Evolutionary conservation across 2,888 invertebrate genomes (phyloP).

Genomic region (Acanthosepion pharaonis): DNA sequence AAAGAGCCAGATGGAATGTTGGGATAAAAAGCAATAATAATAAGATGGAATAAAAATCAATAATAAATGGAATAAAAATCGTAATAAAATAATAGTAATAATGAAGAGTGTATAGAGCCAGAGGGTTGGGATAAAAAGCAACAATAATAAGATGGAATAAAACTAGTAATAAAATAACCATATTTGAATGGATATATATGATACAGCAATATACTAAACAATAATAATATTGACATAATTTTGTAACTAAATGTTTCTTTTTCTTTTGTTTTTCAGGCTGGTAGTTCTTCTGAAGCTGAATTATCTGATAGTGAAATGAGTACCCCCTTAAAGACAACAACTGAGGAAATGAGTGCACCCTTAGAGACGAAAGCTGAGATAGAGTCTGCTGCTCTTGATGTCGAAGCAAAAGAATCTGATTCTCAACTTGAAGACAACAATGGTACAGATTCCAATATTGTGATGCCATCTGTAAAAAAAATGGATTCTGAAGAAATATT

Average conservation of each 20-base stretch:
- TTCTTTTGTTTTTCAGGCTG: not conserved
- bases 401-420: not conserved
- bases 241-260: not conserved
- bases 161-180: no score
- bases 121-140: no score
- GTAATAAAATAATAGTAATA: no score
- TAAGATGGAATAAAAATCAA: no score
- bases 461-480: not conserved
- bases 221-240: not conserved
- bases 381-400: not conserved
- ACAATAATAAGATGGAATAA: no score
- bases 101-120: no score
- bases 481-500: not conserved
- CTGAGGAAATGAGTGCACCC: not conserved
- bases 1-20: no score
- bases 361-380: not conserved
- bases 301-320: slow-evolving; percentile 17
- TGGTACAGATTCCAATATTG: not conserved
- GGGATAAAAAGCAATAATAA: no score
- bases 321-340: not conserved
- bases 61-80: no score
- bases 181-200: no score
- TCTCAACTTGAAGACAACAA: not conserved
- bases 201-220: no score
- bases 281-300: not conserved